Conservation (phyloP, 2,113 vertebrate genomes). For the Erythrolamprus reginae region DNA sequence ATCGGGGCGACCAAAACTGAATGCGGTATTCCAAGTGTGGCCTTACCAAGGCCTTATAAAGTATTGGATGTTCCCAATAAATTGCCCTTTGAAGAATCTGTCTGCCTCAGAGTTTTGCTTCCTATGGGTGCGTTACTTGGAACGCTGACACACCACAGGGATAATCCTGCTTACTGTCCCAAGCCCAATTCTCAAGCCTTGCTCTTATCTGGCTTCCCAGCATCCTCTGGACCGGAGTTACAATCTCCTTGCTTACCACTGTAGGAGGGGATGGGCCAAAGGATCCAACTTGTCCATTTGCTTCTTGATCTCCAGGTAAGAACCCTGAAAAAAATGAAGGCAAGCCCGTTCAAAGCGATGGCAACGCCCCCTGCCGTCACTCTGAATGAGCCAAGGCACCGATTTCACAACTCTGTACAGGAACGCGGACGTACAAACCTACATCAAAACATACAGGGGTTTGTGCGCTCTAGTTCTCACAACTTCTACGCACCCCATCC, state of each 20-base stretch:
- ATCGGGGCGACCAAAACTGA: too few species aligned
- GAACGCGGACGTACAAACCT: neutral
- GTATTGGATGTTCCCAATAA: too few species aligned
- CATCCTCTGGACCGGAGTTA: neutral
- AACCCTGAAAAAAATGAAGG: slow-evolving; percentile 76
- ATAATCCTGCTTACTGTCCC: neutral
- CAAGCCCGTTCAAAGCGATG: neutral
- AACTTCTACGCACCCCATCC: neutral
- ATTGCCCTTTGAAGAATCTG: too few species aligned
- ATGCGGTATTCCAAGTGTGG: too few species aligned
- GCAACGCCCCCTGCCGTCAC: neutral
- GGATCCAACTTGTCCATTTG: slow-evolving; percentile 99
- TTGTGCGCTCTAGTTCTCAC: neutral
- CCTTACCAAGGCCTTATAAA: too few species aligned
- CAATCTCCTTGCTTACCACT: slow-evolving; percentile 76
- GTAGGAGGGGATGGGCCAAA: slow-evolving; percentile 91
- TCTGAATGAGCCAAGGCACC: neutral
- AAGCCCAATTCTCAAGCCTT: neutral
- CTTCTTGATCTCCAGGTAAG: slow-evolving; percentile 98
- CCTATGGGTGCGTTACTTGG: too few species aligned
- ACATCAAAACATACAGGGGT: neutral
- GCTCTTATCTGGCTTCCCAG: neutral
- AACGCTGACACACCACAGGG: too few species aligned
- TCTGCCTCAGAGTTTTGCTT: too few species aligned
- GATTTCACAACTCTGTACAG: neutral